Conservation (phyloP, 2,888 invertebrate species). For the Physocephala rufipes region DNA sequence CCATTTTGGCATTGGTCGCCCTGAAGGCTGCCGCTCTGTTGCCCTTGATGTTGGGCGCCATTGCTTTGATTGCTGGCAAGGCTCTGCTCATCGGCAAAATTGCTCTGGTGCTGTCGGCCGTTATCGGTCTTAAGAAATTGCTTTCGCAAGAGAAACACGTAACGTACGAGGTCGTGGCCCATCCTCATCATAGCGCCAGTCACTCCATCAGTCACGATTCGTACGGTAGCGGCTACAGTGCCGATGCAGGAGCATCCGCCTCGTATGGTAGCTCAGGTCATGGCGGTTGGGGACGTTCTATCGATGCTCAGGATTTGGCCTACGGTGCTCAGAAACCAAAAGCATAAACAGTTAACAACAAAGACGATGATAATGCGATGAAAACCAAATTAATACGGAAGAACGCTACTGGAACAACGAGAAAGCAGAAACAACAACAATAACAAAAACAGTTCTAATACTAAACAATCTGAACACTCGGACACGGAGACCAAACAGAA, state of each 20-base stretch:
- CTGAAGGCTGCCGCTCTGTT: conserved; percentile 82
- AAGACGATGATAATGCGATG: conserved; percentile 11
- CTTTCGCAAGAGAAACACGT: conserved; percentile 84
- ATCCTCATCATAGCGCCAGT: conserved; percentile 80
- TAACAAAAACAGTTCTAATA: background rate
- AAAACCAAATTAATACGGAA: conserved; percentile 45
- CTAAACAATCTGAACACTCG: background rate
- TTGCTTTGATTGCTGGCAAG: conserved; percentile 86
- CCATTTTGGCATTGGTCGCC: conserved; percentile 78
- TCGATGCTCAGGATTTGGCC: conserved; percentile 80
- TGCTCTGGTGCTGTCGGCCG: conserved; percentile 82
- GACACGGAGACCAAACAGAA: background rate
- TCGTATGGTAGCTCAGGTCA: conserved; percentile 74
- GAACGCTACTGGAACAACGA: conserved; percentile 24
- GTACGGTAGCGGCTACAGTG: conserved; percentile 70
- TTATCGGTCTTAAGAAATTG: conserved; percentile 85
- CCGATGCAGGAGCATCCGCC: conserved; percentile 69
- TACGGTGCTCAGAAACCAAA: conserved; percentile 79
- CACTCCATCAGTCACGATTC: conserved; percentile 76
- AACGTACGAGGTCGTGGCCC: conserved; percentile 87
- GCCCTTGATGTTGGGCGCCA: conserved; percentile 81
- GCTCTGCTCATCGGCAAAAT: conserved; percentile 86
- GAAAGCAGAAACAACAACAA: conserved; percentile 30
- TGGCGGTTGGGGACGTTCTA: conserved; percentile 80
- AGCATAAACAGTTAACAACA: conserved; percentile 48